Evolutionary conservation across 2,888 invertebrate species (phyloP).

Genomic region (Nephrocerus scutellatus): DNA sequence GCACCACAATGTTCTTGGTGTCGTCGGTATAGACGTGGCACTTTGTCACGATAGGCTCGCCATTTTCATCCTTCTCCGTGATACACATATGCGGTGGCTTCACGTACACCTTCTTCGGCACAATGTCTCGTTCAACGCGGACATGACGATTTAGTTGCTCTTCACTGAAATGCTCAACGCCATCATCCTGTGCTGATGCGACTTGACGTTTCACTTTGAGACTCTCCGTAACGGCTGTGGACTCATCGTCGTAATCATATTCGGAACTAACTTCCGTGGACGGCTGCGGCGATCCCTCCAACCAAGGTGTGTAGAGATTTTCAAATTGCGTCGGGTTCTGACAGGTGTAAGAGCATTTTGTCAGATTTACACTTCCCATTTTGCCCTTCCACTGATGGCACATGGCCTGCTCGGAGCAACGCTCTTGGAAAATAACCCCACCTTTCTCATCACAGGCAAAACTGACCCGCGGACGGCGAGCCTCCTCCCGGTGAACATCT

Average conservation of each 20-base stretch:
- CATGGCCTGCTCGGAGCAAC: constrained; percentile 59
- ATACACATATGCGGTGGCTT: constrained; percentile 57
- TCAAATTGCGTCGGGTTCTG: constrained; percentile 48
- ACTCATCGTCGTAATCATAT: constrained; percentile 47
- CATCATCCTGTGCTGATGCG: constrained; percentile 27
- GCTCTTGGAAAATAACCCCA: constrained; percentile 65
- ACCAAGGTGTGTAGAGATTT: constrained; percentile 42
- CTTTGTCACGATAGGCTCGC: constrained; percentile 32
- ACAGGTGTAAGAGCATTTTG: constrained; percentile 66
- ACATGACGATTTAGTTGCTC: constrained; percentile 12
- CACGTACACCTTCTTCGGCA: constrained; percentile 37
- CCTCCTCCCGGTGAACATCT: constrained; percentile 55
- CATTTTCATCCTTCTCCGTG: constrained; percentile 28
- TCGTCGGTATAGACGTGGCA: constrained; percentile 59
- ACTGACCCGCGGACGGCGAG: constrained; percentile 54
- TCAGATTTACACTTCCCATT: constrained; percentile 59
- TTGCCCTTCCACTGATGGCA: constrained; percentile 63
- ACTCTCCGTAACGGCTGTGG: constrained; percentile 36
- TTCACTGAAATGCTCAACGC: constrained; percentile 32
- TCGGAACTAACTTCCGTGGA: constrained; percentile 44
- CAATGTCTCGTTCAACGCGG: constrained; percentile 26
- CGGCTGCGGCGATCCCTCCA: constrained; percentile 35
- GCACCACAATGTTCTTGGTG: constrained; percentile 50
- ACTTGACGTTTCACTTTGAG: constrained; percentile 27
- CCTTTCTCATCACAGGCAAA: constrained; percentile 67